Evolutionary conservation across 2,888 invertebrate genomes (phyloP), one percentile per base, ranked within the genome.

Genomic region (Brenthis ino): DNA sequence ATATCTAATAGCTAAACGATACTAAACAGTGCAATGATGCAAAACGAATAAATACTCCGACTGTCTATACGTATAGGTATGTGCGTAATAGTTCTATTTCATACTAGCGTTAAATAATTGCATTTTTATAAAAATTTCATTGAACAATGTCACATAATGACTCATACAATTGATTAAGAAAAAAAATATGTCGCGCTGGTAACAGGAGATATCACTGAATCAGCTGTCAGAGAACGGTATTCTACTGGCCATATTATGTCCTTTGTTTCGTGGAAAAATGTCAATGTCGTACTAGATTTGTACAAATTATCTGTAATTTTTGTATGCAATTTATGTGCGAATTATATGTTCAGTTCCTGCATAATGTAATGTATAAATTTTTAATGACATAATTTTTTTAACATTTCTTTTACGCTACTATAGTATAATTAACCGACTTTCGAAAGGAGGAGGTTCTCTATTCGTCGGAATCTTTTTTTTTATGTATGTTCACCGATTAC

Each of bases 161-260:
- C 65, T 69, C 56, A 67, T 37, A 57, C 13, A 65, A 48, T 55
- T 50, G 64, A 69, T 71, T 71, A 67, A 66, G 33, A 54, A 33
- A 57, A 20, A 48, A 71, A 71, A 56, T 68, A 69, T 73, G 67
- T 13, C 12, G 50, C 69, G 71, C 3, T n/a, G 50, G 60, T 65
- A 69, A 63, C 58, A 65, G 56, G 60, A 69, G 60, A 61, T 65
- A 57, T 28, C 33, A 51, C 54, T 67, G 58, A 64, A 51, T 67
- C 70, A 58, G 55, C 51, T 56, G 53, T 24, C 54, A 64, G 54
- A 69, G 57, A 66, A 47, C 48, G 50, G 24, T 43, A 20, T 56
- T 24, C 28, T 20, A 64, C n/a, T 33, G 28, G 43, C 64, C 51
- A 48, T 67, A 6, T 70, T 70, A 60, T 6, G 55, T 24, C 6